Percentiles rank a stretch among this genome's conserved stretches.
Evolutionary conservation across 1,140 invertebrate species (phyloP).

Genomic region (Druon quercuslanigerum): DNA sequence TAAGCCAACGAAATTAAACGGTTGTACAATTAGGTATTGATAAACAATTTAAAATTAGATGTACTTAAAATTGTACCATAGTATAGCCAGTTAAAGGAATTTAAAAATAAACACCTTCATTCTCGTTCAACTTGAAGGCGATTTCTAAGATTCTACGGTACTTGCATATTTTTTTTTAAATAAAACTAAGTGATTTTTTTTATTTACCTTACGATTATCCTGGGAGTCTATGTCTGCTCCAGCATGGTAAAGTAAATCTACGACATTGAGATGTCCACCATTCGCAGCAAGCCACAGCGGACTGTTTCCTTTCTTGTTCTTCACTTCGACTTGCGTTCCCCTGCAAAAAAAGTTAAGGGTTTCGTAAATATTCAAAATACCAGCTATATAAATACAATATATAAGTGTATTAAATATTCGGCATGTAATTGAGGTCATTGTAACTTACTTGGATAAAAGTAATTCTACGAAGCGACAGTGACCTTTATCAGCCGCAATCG

Average conservation of each 20-base stretch:
- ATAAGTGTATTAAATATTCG: background rate
- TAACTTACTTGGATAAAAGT: slow-evolving; percentile 75
- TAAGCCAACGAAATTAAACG: too few relatives aligned
- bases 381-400: background rate
- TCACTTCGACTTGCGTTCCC: slow-evolving; percentile 94
- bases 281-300: slow-evolving; percentile 98
- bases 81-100: too few relatives aligned
- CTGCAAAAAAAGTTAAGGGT: slow-evolving; percentile 68
- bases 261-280: slow-evolving; percentile 97
- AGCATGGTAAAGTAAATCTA: slow-evolving; percentile 92
- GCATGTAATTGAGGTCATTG: background rate
- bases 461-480: slow-evolving; percentile 98
- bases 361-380: background rate
- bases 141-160: background rate
- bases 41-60: too few relatives aligned
- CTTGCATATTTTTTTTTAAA: background rate
- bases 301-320: slow-evolving; percentile 99
- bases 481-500: slow-evolving; percentile 99
- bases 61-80: too few relatives aligned
- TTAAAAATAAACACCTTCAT: too few relatives aligned
- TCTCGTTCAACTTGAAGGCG: too few relatives aligned
- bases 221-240: slow-evolving; percentile 97
- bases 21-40: too few relatives aligned
- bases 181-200: background rate
- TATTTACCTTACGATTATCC: slow-evolving; percentile 89